Evolutionary conservation across 1,140 invertebrate species (phyloP).

Genomic region (Drosophila trapezifrons): DNA sequence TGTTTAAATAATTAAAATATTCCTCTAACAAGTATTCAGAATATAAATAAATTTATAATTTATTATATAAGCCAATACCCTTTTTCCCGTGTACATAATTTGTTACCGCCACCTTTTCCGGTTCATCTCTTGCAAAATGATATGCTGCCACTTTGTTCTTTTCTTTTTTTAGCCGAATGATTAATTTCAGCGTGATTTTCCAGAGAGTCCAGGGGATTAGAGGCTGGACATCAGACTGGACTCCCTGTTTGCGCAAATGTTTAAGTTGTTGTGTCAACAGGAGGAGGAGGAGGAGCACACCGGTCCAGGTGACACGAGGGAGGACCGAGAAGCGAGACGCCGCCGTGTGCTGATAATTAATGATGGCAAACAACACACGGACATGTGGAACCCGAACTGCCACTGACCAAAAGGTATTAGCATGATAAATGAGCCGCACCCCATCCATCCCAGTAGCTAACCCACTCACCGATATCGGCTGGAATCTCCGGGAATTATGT

Average conservation of each 20-base stretch:
- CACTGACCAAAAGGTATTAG: constrained; percentile 66
- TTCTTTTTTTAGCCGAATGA: constrained; percentile 30
- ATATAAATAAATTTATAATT: too few relatives aligned
- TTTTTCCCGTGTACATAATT: constrained; percentile 14
- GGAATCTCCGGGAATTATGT: constrained; percentile 56
- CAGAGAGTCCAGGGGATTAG: constrained; percentile 47
- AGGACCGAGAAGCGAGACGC: constrained; percentile 6
- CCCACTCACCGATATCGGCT: constrained; percentile 46
- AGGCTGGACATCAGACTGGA: constrained; percentile 55
- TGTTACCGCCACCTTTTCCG: constrained; percentile 18
- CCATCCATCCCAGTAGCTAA: constrained; percentile 27
- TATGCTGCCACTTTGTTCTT: constrained; percentile 15
- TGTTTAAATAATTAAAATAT: background rate
- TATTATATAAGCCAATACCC: background rate
- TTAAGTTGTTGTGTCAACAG: constrained; percentile 80
- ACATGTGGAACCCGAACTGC: constrained; percentile 41
- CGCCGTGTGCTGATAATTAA: constrained; percentile 70
- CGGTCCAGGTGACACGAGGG: constrained; percentile 3
- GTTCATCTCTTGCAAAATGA: constrained; percentile 47
- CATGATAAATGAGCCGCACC: constrained; percentile 67
- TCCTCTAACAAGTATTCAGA: too few relatives aligned
- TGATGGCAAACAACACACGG: constrained; percentile 52
- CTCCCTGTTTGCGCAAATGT: constrained; percentile 71
- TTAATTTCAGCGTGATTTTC: constrained; percentile 57
- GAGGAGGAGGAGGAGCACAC: background rate